Conservation (phyloP, 2,797 vertebrate genomes). For the Fringilla coelebs region DNA sequence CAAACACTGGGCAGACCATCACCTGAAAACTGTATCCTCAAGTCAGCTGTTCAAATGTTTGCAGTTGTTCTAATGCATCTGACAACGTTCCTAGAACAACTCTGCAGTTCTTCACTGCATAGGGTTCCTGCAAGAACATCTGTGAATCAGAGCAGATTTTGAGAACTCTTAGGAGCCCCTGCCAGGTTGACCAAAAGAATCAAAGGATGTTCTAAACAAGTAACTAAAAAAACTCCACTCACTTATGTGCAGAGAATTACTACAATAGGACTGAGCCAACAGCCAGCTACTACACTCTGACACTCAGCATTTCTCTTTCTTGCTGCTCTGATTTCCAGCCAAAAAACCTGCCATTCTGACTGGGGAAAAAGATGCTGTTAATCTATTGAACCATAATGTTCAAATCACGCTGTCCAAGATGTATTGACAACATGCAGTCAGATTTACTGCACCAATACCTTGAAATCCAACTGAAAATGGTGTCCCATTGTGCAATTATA, state of each 20-base stretch:
- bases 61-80: not conserved
- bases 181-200: not conserved
- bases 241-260: not conserved
- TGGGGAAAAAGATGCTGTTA: not conserved
- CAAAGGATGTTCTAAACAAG: not conserved
- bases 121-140: not conserved
- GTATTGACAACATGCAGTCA: not conserved
- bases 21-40: not conserved
- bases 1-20: not conserved
- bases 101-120: not conserved
- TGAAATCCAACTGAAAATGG: not conserved
- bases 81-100: not conserved
- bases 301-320: not conserved
- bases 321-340: not conserved
- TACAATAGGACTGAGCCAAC: not conserved
- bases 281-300: not conserved
- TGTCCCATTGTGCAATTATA: not conserved
- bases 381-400: not conserved
- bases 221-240: not conserved
- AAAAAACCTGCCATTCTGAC: not conserved
- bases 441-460: not conserved
- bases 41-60: not conserved
- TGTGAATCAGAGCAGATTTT: not conserved
- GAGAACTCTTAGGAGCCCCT: not conserved
- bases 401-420: not conserved